Evolutionary conservation across 2,888 invertebrate species (phyloP).

Genomic region (Crossocerus cetratus): DNA sequence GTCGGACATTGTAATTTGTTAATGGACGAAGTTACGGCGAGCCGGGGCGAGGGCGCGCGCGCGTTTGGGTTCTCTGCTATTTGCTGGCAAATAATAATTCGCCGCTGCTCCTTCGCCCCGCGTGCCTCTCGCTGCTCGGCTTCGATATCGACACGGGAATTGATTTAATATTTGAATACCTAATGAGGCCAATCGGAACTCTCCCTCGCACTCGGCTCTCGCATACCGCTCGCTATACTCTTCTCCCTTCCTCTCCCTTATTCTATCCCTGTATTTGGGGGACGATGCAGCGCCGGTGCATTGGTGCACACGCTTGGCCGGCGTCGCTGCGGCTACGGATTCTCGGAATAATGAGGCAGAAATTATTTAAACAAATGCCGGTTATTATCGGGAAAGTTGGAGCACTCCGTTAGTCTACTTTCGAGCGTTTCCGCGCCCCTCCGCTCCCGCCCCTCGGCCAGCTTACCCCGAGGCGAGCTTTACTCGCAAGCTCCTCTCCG

Average conservation of each 20-base stretch:
- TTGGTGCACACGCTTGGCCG: not conserved
- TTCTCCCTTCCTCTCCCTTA: not conserved
- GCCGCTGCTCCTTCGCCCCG: not conserved
- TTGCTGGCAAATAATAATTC: constrained; percentile 27
- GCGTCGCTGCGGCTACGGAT: not conserved
- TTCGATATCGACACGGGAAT: constrained; percentile 15
- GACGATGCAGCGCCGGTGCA: too few species aligned
- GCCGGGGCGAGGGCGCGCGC: not conserved
- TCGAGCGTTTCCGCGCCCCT: not conserved
- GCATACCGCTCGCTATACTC: constrained; percentile 12
- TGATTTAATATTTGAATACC: constrained; percentile 40
- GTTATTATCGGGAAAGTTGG: constrained; percentile 52
- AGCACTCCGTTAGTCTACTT: constrained; percentile 12
- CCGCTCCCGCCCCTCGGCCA: not conserved
- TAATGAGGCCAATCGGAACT: constrained; percentile 20
- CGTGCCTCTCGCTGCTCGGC: not conserved
- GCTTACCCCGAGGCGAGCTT: not conserved
- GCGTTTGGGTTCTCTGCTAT: too few species aligned
- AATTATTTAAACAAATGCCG: constrained; percentile 61
- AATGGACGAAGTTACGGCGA: constrained; percentile 29
- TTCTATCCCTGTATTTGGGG: not conserved
- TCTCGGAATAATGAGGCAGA: constrained; percentile 48
- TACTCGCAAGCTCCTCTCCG: not conserved
- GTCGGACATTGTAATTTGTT: constrained; percentile 33
- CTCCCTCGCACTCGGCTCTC: not conserved